Base-by-base conservation (phyloP, 2,888 invertebrate genomes). In the Glyphotaelius pellucidus region DNA sequence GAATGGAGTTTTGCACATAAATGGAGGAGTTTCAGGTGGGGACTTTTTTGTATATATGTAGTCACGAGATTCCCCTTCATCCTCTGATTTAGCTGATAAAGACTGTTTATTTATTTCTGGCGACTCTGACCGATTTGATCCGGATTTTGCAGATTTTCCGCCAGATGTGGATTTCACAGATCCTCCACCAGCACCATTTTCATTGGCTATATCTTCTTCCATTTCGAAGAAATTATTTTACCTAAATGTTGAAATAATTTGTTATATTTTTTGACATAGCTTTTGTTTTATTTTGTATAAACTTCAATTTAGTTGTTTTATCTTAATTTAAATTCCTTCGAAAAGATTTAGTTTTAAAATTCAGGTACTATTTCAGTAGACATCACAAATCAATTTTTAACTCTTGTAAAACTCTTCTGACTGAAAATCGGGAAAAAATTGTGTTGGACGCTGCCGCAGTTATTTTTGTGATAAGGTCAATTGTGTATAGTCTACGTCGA, bases 1-100 rank as follows among this genome's bases (percentile, higher is more conserved):
- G 94, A 95, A 95, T 52, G 95, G 95, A 95, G 96, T 96, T 92
- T 94, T 95, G 90, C 38, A 91, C 90, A 89, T 85, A n/a, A n/a
- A 89, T 93, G 35, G 88, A 38, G 32, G 79, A 2, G 42, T 30
- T 86, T 67, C 67, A 25, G 67, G 19, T 81, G 30, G 81, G 67
- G 67, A 67, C 11, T 67, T 67, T 9, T 67, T 67, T 30, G 15
- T 81, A 31, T 81, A 31, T 32, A 81, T 81, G 31, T 31, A 81
- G 3, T 81, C 32, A 15, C 31, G 32, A 32, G 81, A 81, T 81
- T 81, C 32, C 25, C 25, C 84, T 32, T 81, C 81, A 35, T 84
- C n/a, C 7, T 84, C 84, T 25, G 84, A 84, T 84, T 38, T 84
- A 11, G 25, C 84, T 84, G 84, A 32, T 84, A 32, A 38, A 84